Evolutionary conservation across 2,113 vertebrate genomes (phyloP).

Genomic region (Setophaga kirtlandii): DNA sequence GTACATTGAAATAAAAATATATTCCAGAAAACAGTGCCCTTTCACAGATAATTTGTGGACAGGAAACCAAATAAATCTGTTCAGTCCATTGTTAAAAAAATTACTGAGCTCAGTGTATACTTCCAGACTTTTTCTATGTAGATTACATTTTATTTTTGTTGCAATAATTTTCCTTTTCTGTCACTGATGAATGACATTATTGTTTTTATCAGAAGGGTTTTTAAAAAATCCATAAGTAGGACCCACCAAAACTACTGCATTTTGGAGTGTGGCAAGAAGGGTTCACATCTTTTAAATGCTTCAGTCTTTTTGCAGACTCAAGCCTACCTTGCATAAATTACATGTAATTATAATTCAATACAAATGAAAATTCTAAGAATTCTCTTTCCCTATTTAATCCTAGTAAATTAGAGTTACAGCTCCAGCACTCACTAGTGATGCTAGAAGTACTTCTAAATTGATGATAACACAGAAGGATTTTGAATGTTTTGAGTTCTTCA

Average conservation of each 20-base stretch:
- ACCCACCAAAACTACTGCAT: not conserved
- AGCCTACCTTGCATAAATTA: conserved; percentile 18
- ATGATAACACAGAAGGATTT: not conserved
- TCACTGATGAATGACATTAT: not conserved
- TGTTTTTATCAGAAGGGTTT: not conserved
- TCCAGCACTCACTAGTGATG: not conserved
- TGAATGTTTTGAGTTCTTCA: not conserved
- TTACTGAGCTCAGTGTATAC: not conserved
- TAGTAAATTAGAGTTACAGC: not conserved
- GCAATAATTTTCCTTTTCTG: not conserved
- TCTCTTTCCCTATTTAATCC: not conserved
- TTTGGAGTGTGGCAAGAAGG: not conserved
- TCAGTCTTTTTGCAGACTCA: not conserved
- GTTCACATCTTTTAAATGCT: not conserved
- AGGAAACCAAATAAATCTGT: not conserved
- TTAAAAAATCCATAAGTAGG: fast-evolving
- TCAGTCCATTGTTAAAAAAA: not conserved
- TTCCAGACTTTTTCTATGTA: not conserved
- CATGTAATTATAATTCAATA: not conserved
- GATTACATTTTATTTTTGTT: not conserved
- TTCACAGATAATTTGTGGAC: not conserved
- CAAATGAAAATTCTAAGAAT: not conserved
- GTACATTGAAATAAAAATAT: conserved; percentile 28
- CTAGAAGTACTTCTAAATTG: conserved; percentile 1
- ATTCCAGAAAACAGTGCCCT: not conserved